Base-by-base conservation (phyloP, 1,140 invertebrate genomes). In the Dendroctonus valens region DNA sequence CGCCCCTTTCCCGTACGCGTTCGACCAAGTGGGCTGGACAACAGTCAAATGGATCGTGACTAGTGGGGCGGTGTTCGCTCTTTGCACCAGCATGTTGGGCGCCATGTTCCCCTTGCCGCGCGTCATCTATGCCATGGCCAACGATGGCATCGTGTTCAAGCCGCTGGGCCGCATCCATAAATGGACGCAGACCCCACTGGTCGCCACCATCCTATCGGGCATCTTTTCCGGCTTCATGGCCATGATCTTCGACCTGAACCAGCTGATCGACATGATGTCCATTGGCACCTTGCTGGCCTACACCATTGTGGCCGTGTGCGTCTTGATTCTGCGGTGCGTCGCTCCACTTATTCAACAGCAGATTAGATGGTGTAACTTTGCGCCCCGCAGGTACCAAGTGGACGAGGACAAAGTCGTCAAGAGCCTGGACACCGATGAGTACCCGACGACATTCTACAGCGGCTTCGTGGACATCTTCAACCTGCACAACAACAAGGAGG, bases 231-330 rank as follows among this genome's bases (percentile, higher is more conserved):
- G 86, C 53, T 53, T 87, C 11, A 83, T 94, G 79, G 89, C 91
- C 3, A 83, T 87, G 58, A 76, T 94, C 48, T 93, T 94, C 74
- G 84, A 93, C 70, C 77, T 93, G 2, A 81, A 84, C 41, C 86
- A 91, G 74, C 79, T 94, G 6, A 86, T 93, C 12, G 87, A 91
- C 67, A 93, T 94, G 90, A 92, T 94, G 91, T 91, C 90, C 7
- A 93, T 94, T 72, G 92, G 92, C 51, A 94, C 92, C 1, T 75
- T 94, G 5, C 76, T 93, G 57, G 91, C 92, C 9, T 94, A 94
- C 76, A 89, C 90, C 0, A 87, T 94, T 70, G 92, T 94, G 2
- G 89, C 90, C 7, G 82, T 87, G 11, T 92, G 87, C 74, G 91
- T 94, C 0, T 80, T 94, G 5, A 83, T 94, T 71, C 79, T 94